These are phyloP conservation scores for Anser cygnoides DNA, from an alignment of 2,113 vertebrate genomes.

Conservation along the genomic window DNA sequence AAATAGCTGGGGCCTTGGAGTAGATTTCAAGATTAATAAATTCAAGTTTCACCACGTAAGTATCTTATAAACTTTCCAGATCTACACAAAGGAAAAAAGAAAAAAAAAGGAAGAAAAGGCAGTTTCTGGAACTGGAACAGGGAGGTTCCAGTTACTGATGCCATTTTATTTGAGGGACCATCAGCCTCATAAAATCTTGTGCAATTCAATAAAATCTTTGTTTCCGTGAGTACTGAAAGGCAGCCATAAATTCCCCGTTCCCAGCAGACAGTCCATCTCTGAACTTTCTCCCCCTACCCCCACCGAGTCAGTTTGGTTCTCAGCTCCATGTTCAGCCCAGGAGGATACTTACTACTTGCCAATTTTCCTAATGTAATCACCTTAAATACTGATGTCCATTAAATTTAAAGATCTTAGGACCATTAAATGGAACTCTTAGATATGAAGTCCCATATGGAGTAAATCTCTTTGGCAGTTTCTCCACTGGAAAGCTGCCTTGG, in stretches of 20 bases:
- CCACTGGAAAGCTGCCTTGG: conserved; percentile 21
- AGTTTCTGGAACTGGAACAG: too few species aligned
- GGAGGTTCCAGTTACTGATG: not conserved
- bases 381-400: conserved; percentile 36
- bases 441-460: not conserved
- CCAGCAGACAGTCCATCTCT: not conserved
- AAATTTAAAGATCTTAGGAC: conserved; percentile 44
- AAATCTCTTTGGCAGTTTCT: conserved; percentile 36
- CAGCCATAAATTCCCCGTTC: not conserved
- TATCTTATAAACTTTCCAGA: not conserved
- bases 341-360: not conserved
- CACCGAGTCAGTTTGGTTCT: not conserved
- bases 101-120: not conserved
- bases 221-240: not conserved
- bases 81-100: not conserved
- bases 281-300: not conserved
- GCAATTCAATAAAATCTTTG: not conserved
- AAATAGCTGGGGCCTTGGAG: not conserved
- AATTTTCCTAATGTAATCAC: conserved; percentile 22
- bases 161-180: not conserved
- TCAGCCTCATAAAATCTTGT: not conserved
- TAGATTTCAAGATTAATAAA: not conserved
- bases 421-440: conserved; percentile 49
- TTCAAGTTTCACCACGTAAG: not conserved
- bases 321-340: not conserved